Evolutionary conservation across 2,888 invertebrate genomes (phyloP).

Genomic region (Andrena minutula): DNA sequence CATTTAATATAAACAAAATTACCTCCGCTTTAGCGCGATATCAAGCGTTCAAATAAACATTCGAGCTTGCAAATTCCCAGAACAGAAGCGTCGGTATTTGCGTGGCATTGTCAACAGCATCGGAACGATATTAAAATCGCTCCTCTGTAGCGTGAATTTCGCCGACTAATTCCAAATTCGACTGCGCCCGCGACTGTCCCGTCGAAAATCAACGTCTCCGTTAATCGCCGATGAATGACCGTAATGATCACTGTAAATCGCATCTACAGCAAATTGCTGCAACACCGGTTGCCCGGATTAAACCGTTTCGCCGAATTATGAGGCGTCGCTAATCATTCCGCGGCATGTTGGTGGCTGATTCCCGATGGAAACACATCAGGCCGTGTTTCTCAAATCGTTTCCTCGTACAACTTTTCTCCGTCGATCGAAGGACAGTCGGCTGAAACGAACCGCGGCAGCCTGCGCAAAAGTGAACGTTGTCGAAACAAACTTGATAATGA

Average conservation of each 20-base stretch:
- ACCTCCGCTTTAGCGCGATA: not conserved
- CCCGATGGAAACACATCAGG: conserved; percentile 72
- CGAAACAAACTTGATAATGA: conserved; percentile 61
- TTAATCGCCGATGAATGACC: conserved; percentile 21
- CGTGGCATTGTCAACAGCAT: not conserved
- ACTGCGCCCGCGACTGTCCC: not conserved
- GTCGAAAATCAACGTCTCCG: conserved; percentile 29
- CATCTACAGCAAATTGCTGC: conserved; percentile 10
- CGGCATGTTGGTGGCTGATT: conserved; percentile 53
- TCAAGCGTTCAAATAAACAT: conserved; percentile 21
- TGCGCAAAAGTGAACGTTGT: conserved; percentile 55
- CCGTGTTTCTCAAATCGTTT: conserved; percentile 76
- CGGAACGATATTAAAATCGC: conserved; percentile 27
- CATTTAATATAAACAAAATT: not conserved
- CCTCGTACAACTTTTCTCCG: conserved; percentile 73
- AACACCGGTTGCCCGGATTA: conserved; percentile 18
- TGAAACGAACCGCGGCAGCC: conserved; percentile 45
- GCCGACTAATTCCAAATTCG: not conserved
- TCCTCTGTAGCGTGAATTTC: conserved; percentile 20
- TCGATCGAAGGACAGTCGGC: conserved; percentile 62
- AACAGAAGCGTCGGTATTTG: conserved; percentile 2
- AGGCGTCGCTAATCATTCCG: conserved; percentile 49
- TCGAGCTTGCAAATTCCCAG: conserved; percentile 5
- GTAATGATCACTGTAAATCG: conserved; percentile 31
- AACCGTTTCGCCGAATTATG: conserved; percentile 33